Evolutionary conservation across 2,797 vertebrate genomes (phyloP), one percentile per base, ranked within the genome.

Genomic region (Crenichthys baileyi): DNA sequence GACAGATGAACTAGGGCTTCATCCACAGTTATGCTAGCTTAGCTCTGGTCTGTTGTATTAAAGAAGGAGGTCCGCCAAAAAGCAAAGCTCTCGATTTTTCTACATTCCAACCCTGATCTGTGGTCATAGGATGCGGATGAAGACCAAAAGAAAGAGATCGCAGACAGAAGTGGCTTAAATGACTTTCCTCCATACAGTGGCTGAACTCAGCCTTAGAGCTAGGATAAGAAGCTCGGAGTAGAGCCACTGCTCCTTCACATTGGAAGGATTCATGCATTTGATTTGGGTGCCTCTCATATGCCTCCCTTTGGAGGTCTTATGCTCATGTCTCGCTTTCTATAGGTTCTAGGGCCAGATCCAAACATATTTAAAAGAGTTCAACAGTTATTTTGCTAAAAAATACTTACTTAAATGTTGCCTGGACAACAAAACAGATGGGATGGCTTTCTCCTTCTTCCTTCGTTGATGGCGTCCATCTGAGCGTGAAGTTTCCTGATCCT

Each of bases 341-440:
- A 46, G 6, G 18, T 53, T 4, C 4, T 51, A 51, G 50, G 50
- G 16, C 50, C 53, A 55, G 53, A 9, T 1, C 20, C 20, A 1
- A 55, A 4, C 4, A 13, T 13, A 36, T 53, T 36, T 72, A 12
- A 13, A 24, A 20, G 4, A 29, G 18, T 31, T 26, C 12, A 7
- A 31, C 24, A 18, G 4, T n/a, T 48, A 36, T 46, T 46, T 13
- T 39, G 39, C 5, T 9, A 75, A 12, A 75, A 50, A 12, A 72
- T 13, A 75, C 79, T 83, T 1, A 89, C 79, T 53, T 75, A 1
- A 48, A 39, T 39, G 1, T 48, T 56, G 79, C 72, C 50, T 88
- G 78, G 26, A 82, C 50, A 3, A 89, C 39, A 20, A 87, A 89
- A 20, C 89, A 90, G 72, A 89, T 36, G 0, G 89, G 46, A 15